These are phyloP conservation scores for Saturnia japonica DNA, from an alignment of 2,888 invertebrate species.

Conservation along the genomic window DNA sequence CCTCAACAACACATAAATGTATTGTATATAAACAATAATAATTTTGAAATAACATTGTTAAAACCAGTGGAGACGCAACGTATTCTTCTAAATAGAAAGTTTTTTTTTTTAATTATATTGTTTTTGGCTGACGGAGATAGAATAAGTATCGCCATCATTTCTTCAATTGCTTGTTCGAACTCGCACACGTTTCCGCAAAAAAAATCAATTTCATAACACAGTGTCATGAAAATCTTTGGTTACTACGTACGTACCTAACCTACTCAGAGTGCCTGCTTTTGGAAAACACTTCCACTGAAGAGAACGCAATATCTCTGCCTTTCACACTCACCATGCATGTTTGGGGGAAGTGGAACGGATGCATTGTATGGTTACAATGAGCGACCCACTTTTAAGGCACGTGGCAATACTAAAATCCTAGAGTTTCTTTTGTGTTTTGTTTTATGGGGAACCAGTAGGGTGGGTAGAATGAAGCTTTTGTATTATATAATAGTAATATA, in stretches of 20 bases:
- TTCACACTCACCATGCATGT: not conserved
- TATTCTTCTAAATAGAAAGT: too few species aligned
- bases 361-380: not conserved
- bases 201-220: not conserved
- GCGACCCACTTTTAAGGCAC: constrained; percentile 6
- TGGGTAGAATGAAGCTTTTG: not conserved
- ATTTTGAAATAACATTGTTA: too few species aligned
- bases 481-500: not conserved
- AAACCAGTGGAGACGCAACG: too few species aligned
- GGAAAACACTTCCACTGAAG: not conserved
- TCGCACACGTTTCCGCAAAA: not conserved
- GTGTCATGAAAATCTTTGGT: not conserved
- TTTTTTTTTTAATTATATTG: too few species aligned
- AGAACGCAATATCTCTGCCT: not conserved
- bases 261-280: not conserved
- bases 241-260: too few species aligned
- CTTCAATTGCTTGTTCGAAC: too few species aligned
- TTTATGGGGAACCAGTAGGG: not conserved
- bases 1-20: not conserved
- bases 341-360: not conserved
- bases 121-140: too few species aligned
- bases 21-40: too few species aligned
- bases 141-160: too few species aligned
- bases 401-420: constrained; percentile 31
- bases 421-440: not conserved